Evolutionary conservation across 2,888 invertebrate species (phyloP).

Genomic region (Balanococcus diminutus): DNA sequence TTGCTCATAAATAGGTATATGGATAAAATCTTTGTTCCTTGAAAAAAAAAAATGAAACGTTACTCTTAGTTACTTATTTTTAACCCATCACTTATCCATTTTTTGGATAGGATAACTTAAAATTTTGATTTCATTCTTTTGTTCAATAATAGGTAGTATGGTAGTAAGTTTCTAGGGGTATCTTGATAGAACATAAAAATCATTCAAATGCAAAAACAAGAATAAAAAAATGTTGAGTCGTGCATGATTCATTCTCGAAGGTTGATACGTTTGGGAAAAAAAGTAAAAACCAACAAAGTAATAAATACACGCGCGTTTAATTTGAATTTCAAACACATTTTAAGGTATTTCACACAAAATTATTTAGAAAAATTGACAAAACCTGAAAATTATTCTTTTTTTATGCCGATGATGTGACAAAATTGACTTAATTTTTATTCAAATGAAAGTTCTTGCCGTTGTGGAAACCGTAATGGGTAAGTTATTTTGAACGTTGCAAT

Average conservation of each 20-base stretch:
- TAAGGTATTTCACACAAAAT: not conserved
- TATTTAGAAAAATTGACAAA: not conserved
- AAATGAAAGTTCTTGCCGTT: not conserved
- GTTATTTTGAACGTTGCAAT: not conserved
- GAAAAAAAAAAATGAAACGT: too few species aligned
- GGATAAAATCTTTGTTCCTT: too few species aligned
- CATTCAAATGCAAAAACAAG: too few species aligned
- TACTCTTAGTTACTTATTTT: too few species aligned
- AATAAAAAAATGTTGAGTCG: too few species aligned
- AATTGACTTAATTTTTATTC: not conserved
- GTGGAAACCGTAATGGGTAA: not conserved
- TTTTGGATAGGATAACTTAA: too few species aligned
- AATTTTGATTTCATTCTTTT: too few species aligned
- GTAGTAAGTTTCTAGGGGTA: too few species aligned
- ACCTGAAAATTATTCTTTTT: not conserved
- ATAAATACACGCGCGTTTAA: not conserved
- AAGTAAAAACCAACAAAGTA: not conserved
- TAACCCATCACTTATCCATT: too few species aligned
- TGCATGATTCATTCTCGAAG: not conserved
- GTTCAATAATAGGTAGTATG: too few species aligned
- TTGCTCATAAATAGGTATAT: too few species aligned
- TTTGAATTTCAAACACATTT: not conserved
- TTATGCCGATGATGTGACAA: not conserved
- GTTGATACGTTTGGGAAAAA: not conserved
- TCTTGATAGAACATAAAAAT: too few species aligned